A percentile compares a stretch with the other conserved stretches of the same genome.
phyloP scores from a whole-genome alignment of 2,113 vertebrate species.

The Eurypyga helias region DNA sequence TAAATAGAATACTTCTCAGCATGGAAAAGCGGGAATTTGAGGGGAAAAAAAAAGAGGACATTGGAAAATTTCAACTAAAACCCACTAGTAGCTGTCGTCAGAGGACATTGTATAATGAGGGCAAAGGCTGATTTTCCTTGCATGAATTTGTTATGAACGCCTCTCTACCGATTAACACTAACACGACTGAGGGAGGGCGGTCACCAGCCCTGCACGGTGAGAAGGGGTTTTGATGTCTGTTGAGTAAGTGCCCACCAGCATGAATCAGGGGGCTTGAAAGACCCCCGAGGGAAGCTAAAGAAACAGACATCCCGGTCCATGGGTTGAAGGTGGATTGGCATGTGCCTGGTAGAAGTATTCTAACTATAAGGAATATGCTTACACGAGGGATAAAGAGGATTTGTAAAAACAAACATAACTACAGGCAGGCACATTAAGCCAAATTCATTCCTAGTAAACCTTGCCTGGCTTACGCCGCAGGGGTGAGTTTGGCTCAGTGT shows the following conservation, averaged over 20 bases:
- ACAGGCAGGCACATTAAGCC: neutral
- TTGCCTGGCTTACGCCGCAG: neutral
- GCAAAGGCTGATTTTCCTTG: neutral
- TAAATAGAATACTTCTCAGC: neutral
- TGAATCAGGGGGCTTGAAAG: neutral
- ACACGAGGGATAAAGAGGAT: neutral
- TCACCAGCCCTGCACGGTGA: neutral
- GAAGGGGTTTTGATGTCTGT: neutral
- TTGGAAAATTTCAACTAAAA: neutral
- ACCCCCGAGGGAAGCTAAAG: neutral
- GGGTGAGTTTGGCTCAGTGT: constrained; percentile 4
- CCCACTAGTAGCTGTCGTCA: neutral
- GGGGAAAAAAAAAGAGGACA: too few species aligned
- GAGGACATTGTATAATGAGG: neutral
- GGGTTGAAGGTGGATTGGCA: neutral
- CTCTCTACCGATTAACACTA: neutral
- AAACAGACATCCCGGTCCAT: neutral
- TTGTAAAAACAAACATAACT: constrained; percentile 50
- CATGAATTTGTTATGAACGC: neutral
- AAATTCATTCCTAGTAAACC: neutral
- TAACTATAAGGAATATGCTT: neutral
- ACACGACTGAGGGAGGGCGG: neutral
- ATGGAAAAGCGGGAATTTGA: neutral
- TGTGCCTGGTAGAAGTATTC: neutral
- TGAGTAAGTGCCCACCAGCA: neutral